Evolutionary conservation across 2,888 invertebrate species (phyloP).

Genomic region (Microdon myrmicae): DNA sequence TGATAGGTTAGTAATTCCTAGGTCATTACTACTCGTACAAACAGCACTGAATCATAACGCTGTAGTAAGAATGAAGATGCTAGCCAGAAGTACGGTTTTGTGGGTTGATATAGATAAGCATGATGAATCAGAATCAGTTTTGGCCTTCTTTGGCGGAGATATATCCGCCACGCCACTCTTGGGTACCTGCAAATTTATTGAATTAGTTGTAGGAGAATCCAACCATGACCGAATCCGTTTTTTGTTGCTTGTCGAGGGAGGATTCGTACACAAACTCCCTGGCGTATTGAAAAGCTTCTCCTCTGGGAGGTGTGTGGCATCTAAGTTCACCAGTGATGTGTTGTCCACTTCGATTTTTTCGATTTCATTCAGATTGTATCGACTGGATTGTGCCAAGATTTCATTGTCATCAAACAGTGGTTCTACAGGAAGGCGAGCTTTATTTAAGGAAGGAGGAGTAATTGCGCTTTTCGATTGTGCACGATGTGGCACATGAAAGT

Average conservation of each 20-base stretch:
- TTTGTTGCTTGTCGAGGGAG: slow-evolving; percentile 10
- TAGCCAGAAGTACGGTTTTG: slow-evolving; percentile 53
- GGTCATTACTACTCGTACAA: neutral
- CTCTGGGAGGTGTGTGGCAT: slow-evolving; percentile 55
- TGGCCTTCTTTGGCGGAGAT: slow-evolving; percentile 64
- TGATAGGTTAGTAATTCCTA: slow-evolving; percentile 18
- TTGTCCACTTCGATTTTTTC: slow-evolving; percentile 55
- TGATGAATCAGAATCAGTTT: slow-evolving; percentile 54
- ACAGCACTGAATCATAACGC: slow-evolving; percentile 52
- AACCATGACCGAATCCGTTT: slow-evolving; percentile 34
- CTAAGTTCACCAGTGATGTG: slow-evolving; percentile 57
- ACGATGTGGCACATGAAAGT: slow-evolving; percentile 54
- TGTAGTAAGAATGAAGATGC: slow-evolving; percentile 56
- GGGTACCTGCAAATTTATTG: slow-evolving; percentile 18
- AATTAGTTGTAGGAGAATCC: slow-evolving; percentile 35
- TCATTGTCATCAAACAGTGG: slow-evolving; percentile 63
- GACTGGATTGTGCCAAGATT: slow-evolving; percentile 66
- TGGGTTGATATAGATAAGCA: slow-evolving; percentile 3
- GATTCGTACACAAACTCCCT: neutral
- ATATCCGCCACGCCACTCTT: slow-evolving; percentile 34
- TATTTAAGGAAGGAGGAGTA: neutral
- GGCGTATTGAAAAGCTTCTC: slow-evolving; percentile 18
- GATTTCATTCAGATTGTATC: slow-evolving; percentile 64
- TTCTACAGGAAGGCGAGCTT: slow-evolving; percentile 48
- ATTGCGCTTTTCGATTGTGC: neutral